phyloP scores from a whole-genome alignment of 2,113 vertebrate species.

The Nycticryphes semicollaris region DNA sequence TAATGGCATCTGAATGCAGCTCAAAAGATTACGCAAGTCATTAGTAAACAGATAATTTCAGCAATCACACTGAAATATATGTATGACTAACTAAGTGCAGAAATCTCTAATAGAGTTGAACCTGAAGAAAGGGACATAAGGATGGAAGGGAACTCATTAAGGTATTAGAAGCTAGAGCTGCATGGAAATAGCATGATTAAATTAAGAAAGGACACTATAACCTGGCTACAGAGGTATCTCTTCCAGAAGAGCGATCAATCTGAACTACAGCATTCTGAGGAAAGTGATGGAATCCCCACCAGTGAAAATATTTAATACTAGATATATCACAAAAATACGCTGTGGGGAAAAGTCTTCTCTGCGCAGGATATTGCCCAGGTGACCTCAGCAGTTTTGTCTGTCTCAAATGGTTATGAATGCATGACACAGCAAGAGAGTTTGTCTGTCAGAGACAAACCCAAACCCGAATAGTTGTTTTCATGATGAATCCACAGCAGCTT shows the following conservation, averaged over 20 bases:
- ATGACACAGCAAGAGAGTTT: not conserved
- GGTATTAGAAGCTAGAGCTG: not conserved
- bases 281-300: not conserved
- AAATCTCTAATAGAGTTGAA: not conserved
- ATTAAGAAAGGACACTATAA: not conserved
- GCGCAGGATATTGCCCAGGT: not conserved
- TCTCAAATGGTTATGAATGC: not conserved
- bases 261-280: not conserved
- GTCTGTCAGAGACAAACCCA: not conserved
- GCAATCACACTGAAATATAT: not conserved
- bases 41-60: not conserved
- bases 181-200: not conserved
- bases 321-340: not conserved
- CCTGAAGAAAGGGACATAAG: not conserved
- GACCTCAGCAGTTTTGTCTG: not conserved
- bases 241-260: not conserved
- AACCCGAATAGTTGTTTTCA: not conserved
- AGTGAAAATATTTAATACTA: not conserved
- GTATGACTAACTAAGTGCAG: not conserved
- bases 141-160: not conserved
- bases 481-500: not conserved
- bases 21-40: not conserved
- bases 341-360: not conserved
- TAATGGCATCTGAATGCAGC: not conserved
- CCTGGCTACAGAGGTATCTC: not conserved